These are phyloP conservation scores for Butorides virescens DNA, from an alignment of 2,113 vertebrate genomes.

Conservation along the genomic window DNA sequence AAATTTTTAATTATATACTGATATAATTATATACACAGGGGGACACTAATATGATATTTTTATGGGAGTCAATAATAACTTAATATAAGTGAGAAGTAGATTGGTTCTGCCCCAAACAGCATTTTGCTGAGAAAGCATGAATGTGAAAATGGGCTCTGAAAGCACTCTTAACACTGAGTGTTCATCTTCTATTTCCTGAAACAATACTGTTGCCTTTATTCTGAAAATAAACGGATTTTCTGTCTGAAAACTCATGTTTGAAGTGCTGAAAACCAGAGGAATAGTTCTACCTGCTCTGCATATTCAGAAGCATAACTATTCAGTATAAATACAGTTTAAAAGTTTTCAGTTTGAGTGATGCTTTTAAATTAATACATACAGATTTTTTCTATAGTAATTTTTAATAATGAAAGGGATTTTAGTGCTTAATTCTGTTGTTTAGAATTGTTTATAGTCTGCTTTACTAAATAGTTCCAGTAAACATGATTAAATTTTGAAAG, in stretches of 20 bases:
- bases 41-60: neutral
- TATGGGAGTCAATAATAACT: neutral
- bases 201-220: neutral
- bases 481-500: neutral
- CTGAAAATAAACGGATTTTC: neutral
- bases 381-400: neutral
- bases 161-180: neutral
- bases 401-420: neutral
- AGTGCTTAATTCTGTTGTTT: neutral
- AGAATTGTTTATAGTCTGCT: neutral
- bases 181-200: neutral
- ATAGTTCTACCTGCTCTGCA: neutral
- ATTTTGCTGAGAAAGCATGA: neutral
- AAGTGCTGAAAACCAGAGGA: neutral
- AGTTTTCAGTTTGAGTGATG: neutral
- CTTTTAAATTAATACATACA: neutral
- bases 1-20: neutral
- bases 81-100: neutral
- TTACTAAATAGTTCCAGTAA: neutral
- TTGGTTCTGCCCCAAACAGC: constrained; percentile 10
- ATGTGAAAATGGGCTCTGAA: constrained; percentile 23
- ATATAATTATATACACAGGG: neutral
- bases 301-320: neutral
- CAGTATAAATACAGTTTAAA: neutral
- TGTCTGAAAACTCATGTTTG: neutral